These are phyloP conservation scores for Camelus dromedarius DNA, from an alignment of 2,113 vertebrate genomes.

Conservation along the genomic window DNA sequence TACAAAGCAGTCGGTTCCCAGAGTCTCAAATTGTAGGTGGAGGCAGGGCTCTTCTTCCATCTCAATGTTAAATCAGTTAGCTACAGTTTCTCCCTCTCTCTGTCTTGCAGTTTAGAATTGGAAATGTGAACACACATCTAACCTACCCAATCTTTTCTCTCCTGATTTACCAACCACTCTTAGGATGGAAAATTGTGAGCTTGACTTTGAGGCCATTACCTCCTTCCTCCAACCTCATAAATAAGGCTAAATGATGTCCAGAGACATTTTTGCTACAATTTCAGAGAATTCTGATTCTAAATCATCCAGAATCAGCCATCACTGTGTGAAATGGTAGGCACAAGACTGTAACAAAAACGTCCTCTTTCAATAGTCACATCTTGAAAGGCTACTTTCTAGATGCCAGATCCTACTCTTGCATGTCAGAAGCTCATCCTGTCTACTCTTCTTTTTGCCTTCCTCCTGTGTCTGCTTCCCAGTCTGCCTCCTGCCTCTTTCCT, in stretches of 20 bases:
- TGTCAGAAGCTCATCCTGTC: neutral
- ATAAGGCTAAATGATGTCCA: neutral
- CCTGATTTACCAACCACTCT: neutral
- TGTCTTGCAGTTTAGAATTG: neutral
- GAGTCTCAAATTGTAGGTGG: neutral
- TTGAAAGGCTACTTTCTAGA: neutral
- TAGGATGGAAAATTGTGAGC: neutral
- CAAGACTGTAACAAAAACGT: neutral
- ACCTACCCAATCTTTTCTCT: neutral
- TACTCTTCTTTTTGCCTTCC: neutral
- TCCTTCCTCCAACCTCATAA: neutral
- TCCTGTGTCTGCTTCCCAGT: neutral
- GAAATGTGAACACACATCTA: neutral
- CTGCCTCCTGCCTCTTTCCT: neutral
- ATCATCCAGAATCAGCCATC: neutral
- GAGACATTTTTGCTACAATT: neutral
- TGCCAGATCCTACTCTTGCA: neutral
- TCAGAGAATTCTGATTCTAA: neutral
- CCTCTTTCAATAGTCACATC: neutral
- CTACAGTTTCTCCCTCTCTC: neutral
- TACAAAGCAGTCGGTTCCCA: neutral
- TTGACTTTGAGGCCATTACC: neutral
- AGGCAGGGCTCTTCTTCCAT: accelerated
- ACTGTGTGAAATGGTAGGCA: neutral
- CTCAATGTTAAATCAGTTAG: neutral